A percentile compares a stretch with the other conserved stretches of the same genome.
Evolutionary conservation across 2,797 vertebrate species (phyloP).

Genomic region (Saxicola maurus): DNA sequence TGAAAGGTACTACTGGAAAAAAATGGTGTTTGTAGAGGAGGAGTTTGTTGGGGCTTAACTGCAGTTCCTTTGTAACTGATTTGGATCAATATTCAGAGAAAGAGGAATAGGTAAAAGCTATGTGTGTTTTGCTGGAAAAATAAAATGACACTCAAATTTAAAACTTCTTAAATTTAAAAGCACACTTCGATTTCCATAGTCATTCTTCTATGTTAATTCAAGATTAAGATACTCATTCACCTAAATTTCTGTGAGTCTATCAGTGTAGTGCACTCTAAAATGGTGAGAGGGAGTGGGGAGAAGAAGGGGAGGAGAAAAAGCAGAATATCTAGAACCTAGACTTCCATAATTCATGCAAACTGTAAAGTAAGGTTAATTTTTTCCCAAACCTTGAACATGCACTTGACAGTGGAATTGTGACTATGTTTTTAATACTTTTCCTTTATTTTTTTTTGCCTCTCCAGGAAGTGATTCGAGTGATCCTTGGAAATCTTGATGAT

Average conservation of each 20-base stretch:
- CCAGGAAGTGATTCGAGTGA: conserved; percentile 83
- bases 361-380: background rate
- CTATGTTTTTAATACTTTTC: background rate
- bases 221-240: background rate
- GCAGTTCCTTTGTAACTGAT: background rate
- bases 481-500: conserved; percentile 82
- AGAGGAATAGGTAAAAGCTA: background rate
- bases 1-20: background rate
- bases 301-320: background rate
- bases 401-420: background rate
- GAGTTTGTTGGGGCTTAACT: background rate
- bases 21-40: background rate
- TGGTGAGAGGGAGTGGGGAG: accelerated
- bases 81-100: background rate
- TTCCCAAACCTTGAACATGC: background rate
- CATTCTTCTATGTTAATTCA: background rate
- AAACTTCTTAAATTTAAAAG: background rate
- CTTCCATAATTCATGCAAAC: background rate
- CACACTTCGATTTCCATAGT: background rate
- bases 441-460: background rate
- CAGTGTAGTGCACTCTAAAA: background rate
- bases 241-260: background rate
- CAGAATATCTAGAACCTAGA: background rate
- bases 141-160: background rate
- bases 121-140: background rate